Conservation (phyloP, 2,888 invertebrate genomes). For the Drosophila mayaguana region DNA sequence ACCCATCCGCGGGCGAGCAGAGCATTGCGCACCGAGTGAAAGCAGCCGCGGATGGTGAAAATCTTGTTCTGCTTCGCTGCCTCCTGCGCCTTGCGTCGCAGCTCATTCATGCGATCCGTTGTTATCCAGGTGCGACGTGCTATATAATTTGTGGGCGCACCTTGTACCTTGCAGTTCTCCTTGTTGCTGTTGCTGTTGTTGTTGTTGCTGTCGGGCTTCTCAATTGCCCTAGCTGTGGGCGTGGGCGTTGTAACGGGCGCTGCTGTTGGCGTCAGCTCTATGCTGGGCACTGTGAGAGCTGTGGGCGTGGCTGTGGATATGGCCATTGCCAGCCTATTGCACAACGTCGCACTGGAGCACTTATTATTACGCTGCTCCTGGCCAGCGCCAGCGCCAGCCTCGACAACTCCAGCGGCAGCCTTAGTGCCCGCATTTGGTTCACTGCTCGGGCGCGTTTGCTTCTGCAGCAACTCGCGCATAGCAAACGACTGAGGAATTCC, state of each 20-base stretch:
- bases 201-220: conserved; percentile 9
- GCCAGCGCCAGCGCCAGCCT: conserved; percentile 20
- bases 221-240: neutral
- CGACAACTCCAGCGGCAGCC: conserved; percentile 7
- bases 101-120: conserved; percentile 88
- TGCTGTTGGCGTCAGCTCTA: conserved; percentile 60
- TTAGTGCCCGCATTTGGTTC: conserved; percentile 63
- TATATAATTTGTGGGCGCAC: conserved; percentile 77
- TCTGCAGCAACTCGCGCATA: conserved; percentile 57
- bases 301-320: conserved; percentile 37
- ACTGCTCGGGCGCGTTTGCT: conserved; percentile 62
- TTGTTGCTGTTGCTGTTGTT: conserved; percentile 23
- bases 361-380: conserved; percentile 42
- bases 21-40: conserved; percentile 89
- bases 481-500: conserved; percentile 51
- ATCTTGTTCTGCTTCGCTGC: conserved; percentile 89
- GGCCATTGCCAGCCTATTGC: conserved; percentile 37
- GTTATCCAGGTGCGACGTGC: conserved; percentile 86
- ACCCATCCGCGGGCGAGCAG: conserved; percentile 90
- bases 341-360: conserved; percentile 62
- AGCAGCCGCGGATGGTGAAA: conserved; percentile 90
- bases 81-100: conserved; percentile 88
- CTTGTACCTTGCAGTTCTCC: conserved; percentile 51
- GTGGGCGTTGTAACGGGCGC: neutral
- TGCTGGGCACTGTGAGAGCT: conserved; percentile 61